phyloP scores from a whole-genome alignment of 1,140 invertebrate species.

The Tribolium castaneum region DNA sequence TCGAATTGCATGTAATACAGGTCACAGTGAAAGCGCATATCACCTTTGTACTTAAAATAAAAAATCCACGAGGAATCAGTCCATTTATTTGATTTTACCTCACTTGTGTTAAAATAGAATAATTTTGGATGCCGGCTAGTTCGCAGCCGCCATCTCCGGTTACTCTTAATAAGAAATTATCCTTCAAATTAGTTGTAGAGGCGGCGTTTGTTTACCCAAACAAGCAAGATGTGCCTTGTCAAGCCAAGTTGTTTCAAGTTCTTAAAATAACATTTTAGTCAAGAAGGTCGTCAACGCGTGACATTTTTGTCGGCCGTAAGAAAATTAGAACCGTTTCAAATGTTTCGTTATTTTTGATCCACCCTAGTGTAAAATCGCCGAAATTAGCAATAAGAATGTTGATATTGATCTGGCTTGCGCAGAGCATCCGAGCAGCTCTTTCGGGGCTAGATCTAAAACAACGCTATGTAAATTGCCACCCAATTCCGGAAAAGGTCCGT shows the following conservation, averaged over 20 bases:
- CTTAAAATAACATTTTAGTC: constrained; percentile 39
- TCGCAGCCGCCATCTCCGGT: background rate
- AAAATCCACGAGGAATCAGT: background rate
- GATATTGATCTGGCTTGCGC: constrained; percentile 51
- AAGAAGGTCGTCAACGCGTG: constrained; percentile 30
- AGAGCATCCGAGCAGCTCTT: constrained; percentile 27
- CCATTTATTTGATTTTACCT: background rate
- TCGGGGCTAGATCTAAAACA: constrained; percentile 38
- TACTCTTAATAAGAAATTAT: constrained; percentile 35
- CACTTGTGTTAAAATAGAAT: background rate
- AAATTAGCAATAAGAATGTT: constrained; percentile 45
- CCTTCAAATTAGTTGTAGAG: constrained; percentile 38
- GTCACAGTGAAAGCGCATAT: background rate
- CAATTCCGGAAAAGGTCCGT: constrained; percentile 44
- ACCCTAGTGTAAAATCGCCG: constrained; percentile 23
- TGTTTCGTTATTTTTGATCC: background rate
- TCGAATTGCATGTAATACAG: background rate
- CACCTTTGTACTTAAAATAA: background rate
- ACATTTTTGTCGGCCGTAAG: constrained; percentile 14
- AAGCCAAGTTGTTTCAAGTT: constrained; percentile 35
- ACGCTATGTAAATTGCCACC: constrained; percentile 49
- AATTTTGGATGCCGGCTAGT: constrained; percentile 4
- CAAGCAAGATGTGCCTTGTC: constrained; percentile 37
- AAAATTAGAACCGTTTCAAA: constrained; percentile 14
- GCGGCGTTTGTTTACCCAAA: constrained; percentile 34